These are phyloP conservation scores for Brachypalpus laphriformis DNA, from an alignment of 2,888 invertebrate species.

Conservation along the genomic window DNA sequence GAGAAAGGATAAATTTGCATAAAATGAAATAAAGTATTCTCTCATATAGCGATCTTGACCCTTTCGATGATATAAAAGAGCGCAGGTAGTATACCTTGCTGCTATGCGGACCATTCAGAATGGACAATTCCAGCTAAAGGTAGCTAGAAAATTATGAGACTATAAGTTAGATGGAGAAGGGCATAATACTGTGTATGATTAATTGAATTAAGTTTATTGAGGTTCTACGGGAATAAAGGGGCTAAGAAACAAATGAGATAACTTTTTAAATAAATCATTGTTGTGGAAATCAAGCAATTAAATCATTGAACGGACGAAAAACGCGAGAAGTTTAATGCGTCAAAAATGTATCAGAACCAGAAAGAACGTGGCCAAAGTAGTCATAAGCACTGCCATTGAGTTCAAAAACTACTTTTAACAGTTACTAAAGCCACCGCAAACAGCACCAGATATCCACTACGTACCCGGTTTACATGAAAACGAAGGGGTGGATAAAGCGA, in stretches of 20 bases:
- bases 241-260: background rate
- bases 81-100: background rate
- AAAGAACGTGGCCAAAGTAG: too few species aligned
- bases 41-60: background rate
- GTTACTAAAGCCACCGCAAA: too few species aligned
- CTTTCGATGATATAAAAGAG: slow-evolving; percentile 15
- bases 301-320: too few species aligned
- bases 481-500: too few species aligned
- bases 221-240: background rate
- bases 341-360: too few species aligned
- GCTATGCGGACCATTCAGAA: background rate
- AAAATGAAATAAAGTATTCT: slow-evolving; percentile 24
- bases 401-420: too few species aligned
- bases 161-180: background rate
- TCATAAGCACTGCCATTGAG: too few species aligned
- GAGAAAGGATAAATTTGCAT: slow-evolving; percentile 30
- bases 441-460: too few species aligned
- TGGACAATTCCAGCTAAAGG: background rate
- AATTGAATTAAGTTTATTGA: slow-evolving; percentile 35
- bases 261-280: background rate
- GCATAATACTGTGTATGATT: background rate
- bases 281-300: too few species aligned
- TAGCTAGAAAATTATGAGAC: background rate
- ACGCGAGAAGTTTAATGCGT: too few species aligned
- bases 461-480: too few species aligned